A percentile compares a stretch with the other conserved stretches of the same genome.
Evolutionary conservation across 1,140 invertebrate genomes (phyloP).

Genomic region (Gryllus bimaculatus): DNA sequence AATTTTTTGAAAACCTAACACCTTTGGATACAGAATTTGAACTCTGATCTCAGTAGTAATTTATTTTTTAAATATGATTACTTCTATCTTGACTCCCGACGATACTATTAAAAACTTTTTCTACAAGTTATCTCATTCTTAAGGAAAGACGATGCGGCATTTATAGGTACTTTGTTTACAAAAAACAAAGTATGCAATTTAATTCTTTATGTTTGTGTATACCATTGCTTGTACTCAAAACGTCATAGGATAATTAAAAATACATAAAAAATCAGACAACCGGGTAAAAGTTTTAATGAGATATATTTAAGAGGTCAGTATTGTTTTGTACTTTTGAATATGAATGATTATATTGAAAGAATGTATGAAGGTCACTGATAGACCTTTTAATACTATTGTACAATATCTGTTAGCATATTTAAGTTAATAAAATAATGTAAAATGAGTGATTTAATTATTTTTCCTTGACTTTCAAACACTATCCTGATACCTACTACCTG

Average conservation of each 20-base stretch:
- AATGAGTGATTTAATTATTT: background rate
- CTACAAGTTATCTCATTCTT: too few relatives aligned
- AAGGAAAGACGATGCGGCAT: too few relatives aligned
- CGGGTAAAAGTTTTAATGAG: background rate
- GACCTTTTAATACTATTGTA: background rate
- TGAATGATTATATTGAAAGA: background rate
- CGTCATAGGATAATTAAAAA: background rate
- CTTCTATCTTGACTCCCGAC: too few relatives aligned
- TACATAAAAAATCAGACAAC: background rate
- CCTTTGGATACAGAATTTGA: background rate
- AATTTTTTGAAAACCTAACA: background rate
- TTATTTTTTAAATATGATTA: background rate
- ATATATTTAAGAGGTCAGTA: background rate
- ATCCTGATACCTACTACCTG: too few relatives aligned
- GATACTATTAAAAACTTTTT: too few relatives aligned
- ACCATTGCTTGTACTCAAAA: background rate
- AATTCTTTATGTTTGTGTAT: background rate
- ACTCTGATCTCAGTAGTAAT: background rate
- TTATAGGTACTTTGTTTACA: too few relatives aligned
- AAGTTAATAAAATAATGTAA: background rate
- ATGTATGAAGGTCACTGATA: background rate
- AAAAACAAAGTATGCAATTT: too few relatives aligned
- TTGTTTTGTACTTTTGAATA: background rate
- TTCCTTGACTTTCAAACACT: background rate
- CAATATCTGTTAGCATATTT: background rate